Conservation (phyloP, 2,888 invertebrate genomes). For the Sthenelais limicola region DNA sequence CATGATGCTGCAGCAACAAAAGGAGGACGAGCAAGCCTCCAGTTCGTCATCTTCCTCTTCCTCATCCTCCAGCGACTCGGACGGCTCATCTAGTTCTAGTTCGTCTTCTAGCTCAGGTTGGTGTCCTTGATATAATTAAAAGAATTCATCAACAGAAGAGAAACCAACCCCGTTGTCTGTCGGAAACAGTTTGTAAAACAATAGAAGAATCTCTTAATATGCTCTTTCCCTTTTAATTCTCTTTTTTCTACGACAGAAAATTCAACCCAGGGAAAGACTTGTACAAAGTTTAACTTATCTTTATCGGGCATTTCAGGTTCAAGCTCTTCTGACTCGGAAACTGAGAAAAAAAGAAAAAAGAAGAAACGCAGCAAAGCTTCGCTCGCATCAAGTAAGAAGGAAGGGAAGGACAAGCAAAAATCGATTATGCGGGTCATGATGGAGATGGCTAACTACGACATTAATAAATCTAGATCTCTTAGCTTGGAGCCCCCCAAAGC, state of each 20-base stretch:
- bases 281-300: too few species aligned
- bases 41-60: slow-evolving; percentile 8
- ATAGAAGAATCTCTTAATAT: too few species aligned
- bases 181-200: too few species aligned
- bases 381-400: not conserved
- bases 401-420: not conserved
- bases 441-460: slow-evolving; percentile 11
- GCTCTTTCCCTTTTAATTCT: not conserved
- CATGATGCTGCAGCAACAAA: slow-evolving; percentile 56
- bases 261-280: too few species aligned
- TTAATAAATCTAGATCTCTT: not conserved
- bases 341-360: slow-evolving; percentile 34
- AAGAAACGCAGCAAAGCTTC: slow-evolving; percentile 2
- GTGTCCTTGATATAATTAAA: not conserved
- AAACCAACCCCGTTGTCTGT: too few species aligned
- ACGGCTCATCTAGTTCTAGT: slow-evolving; percentile 13
- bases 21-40: slow-evolving; percentile 41
- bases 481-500: slow-evolving; percentile 6
- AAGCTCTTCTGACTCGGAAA: slow-evolving; percentile 22
- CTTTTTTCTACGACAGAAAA: not conserved
- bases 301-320: slow-evolving; percentile 15
- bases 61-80: slow-evolving; percentile 12
- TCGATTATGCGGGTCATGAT: slow-evolving; percentile 16
- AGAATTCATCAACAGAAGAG: slow-evolving; percentile 1
- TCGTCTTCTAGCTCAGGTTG: slow-evolving; percentile 40